Percentiles rank a stretch among this genome's conserved stretches.
Evolutionary conservation across 2,888 invertebrate genomes (phyloP).

Genomic region (Pristionchus entomophagus): DNA sequence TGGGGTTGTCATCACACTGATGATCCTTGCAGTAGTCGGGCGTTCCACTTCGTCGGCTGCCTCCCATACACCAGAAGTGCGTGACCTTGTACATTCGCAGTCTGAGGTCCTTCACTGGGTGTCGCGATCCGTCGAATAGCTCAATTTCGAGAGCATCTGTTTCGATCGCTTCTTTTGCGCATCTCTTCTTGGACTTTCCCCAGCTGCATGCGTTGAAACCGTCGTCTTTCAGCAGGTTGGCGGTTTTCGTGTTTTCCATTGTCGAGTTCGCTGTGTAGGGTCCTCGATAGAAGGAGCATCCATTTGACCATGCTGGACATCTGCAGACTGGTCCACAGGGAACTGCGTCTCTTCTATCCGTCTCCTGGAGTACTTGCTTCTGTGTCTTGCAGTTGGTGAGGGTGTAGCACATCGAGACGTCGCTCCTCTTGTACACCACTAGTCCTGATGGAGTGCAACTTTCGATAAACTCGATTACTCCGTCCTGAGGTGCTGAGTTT

Average conservation of each 20-base stretch:
- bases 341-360: too few relatives aligned
- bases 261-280: slow-evolving; percentile 10
- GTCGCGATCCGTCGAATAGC: background rate
- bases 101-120: background rate
- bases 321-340: slow-evolving; percentile 1
- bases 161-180: background rate
- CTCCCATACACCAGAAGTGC: slow-evolving; percentile 15
- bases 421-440: background rate
- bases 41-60: background rate
- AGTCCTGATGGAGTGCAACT: background rate
- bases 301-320: background rate
- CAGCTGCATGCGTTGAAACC: background rate
- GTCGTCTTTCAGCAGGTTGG: background rate
- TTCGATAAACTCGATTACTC: background rate
- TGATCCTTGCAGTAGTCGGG: background rate
- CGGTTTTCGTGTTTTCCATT: background rate
- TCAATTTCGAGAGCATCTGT: background rate
- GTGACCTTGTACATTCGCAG: background rate
- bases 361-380: background rate
- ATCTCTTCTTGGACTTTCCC: background rate
- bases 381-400: background rate
- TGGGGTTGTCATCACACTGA: background rate
- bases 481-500: background rate
- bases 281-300: background rate
- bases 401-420: background rate